A percentile compares a stretch with the other conserved stretches of the same genome.
phyloP scores from a whole-genome alignment of 2,113 vertebrate genomes.

The Scomber colias region DNA sequence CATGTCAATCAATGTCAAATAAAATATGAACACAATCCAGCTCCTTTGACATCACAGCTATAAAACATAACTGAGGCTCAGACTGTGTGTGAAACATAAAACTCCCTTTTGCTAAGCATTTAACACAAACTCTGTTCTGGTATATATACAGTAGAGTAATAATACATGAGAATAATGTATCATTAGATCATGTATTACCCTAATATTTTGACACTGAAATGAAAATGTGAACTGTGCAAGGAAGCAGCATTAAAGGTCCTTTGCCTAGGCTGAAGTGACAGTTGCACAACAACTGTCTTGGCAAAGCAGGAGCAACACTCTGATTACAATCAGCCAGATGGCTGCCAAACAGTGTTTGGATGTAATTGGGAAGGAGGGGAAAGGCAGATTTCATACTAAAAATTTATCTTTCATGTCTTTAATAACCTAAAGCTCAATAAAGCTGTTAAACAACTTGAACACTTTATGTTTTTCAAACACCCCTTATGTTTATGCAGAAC shows the following conservation, averaged over 20 bases:
- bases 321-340: constrained; percentile 79
- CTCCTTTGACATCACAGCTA: too few relatives aligned
- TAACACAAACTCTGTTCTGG: too few relatives aligned
- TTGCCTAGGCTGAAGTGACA: constrained; percentile 63
- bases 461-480: constrained; percentile 6
- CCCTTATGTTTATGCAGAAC: constrained; percentile 9
- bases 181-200: constrained; percentile 8
- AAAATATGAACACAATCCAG: too few relatives aligned
- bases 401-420: constrained; percentile 67
- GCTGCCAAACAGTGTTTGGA: constrained; percentile 76
- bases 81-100: too few relatives aligned
- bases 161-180: constrained; percentile 11
- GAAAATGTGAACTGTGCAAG: neutral
- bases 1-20: too few relatives aligned
- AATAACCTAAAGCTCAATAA: constrained; percentile 57
- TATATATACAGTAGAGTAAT: neutral
- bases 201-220: neutral
- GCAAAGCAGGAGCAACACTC: constrained; percentile 57
- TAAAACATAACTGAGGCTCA: too few relatives aligned
- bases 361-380: constrained; percentile 55
- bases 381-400: constrained; percentile 62
- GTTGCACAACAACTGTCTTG: constrained; percentile 71
- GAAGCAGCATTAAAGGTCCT: constrained; percentile 28
- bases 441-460: constrained; percentile 52
- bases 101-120: too few relatives aligned